Conservation (phyloP, 1,140 invertebrate species). For the Harpegnathos saltator region DNA sequence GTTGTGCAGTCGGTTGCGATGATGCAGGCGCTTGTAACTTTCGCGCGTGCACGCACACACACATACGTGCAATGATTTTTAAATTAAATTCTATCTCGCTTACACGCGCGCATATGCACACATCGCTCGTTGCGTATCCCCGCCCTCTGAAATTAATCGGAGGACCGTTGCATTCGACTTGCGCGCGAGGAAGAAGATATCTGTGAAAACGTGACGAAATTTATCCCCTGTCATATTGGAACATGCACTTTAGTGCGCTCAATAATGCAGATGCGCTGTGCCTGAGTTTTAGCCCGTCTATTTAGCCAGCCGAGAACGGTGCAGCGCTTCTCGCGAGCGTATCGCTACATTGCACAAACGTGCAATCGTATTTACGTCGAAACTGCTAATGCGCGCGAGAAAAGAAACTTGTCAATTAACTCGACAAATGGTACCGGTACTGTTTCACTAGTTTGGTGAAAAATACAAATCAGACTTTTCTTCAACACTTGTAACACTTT, state of each 20-base stretch:
- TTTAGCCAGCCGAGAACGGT: background rate
- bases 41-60: too few relatives aligned
- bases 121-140: background rate
- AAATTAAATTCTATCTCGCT: too few relatives aligned
- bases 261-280: background rate
- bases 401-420: too few relatives aligned
- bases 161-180: background rate
- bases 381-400: background rate
- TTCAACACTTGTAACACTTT: too few relatives aligned
- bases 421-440: too few relatives aligned
- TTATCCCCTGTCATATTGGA: background rate
- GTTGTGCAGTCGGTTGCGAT: background rate
- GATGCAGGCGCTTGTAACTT: background rate
- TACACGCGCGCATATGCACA: too few relatives aligned
- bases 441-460: too few relatives aligned
- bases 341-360: background rate
- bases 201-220: background rate
- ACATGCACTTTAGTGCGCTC: conserved; percentile 3
- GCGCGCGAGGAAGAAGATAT: too few relatives aligned
- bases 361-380: conserved; percentile 1
- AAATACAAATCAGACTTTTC: too few relatives aligned
- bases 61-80: too few relatives aligned
- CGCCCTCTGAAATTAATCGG: background rate
- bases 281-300: background rate
- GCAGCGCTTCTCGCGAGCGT: background rate